Base-by-base conservation (phyloP, 2,888 invertebrate genomes). In the Xylota segnis region DNA sequence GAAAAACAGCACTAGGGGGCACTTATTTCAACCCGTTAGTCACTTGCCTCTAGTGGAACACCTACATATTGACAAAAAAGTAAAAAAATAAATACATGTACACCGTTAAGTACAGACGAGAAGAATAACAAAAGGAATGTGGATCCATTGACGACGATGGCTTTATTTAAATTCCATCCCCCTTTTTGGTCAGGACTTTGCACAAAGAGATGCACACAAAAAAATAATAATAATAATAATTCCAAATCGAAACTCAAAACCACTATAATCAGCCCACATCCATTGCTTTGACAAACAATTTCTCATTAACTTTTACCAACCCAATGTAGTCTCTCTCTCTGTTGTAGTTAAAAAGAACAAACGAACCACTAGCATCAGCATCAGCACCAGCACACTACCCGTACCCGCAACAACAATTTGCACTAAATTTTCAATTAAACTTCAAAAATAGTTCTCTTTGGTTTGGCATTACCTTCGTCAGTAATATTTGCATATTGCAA, bases 401-500 rank as follows among this genome's bases (percentile, higher is more conserved):
- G 34, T 18, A 61, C 43, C 34, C 27, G 9, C 50, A 14, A 43
- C 43, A 43, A 43, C 4, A 43, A 43, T 43, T n/a, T 32, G 34
- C 58, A 77, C 74, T 63, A 78, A 66, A 68, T 65, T 74, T 84
- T 81, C 71, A 71, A 76, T 70, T 81, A 74, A 72, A 66, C 37
- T 45, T 78, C 18, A 34, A 58, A 83, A 78, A 70, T 77, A 77
- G 45, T 72, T 65, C 37, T 34, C 12, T 32, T 34, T 37, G 37
- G 43, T 74, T 50, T 37, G n/a, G 32, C 29, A 72, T 82, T 82
- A 79, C 79, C 70, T 81, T 79, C 66, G 68, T 79, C 79, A 37
- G 63, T 45, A 54, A 50, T 54, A 58, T 77, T 47, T 82, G 72
- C 82, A 86, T 71, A 72, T 70, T 77, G 76, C 76, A 86, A 76